phyloP scores from a whole-genome alignment of 2,888 invertebrate species.

The Eurytoma adleriae region DNA sequence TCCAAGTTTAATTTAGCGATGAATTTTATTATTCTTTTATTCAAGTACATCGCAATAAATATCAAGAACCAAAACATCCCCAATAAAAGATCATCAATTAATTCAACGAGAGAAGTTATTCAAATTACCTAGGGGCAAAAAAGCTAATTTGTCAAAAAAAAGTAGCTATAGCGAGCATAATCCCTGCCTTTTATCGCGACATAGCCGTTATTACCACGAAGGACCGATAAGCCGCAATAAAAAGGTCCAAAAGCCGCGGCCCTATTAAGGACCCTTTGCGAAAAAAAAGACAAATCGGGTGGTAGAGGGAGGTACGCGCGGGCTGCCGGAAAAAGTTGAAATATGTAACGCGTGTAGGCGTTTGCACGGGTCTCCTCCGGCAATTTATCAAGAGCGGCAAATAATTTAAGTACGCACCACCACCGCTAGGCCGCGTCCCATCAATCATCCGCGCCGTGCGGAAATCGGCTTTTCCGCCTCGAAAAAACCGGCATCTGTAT shows the following conservation, averaged over 20 bases:
- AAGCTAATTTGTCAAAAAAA: too few species aligned
- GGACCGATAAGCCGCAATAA: neutral
- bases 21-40: too few species aligned
- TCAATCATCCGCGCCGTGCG: constrained; percentile 40
- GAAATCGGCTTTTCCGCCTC: constrained; percentile 10
- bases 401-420: constrained; percentile 44
- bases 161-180: too few species aligned
- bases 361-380: neutral
- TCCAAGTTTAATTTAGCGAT: too few species aligned
- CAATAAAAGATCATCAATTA: too few species aligned
- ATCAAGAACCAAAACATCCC: too few species aligned
- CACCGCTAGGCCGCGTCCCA: constrained; percentile 30
- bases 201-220: too few species aligned
- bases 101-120: too few species aligned
- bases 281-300: neutral
- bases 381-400: constrained; percentile 52
- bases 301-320: constrained; percentile 22
- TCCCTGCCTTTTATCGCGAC: too few species aligned
- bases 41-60: too few species aligned
- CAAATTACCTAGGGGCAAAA: too few species aligned
- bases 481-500: neutral
- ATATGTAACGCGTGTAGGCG: constrained; percentile 46
- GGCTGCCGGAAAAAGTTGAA: constrained; percentile 27
- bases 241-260: constrained; percentile 10
- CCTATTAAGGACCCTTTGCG: constrained; percentile 11